These are phyloP conservation scores for Sebastes alutus DNA, from an alignment of 2,797 vertebrate genomes.

Conservation along the genomic window DNA sequence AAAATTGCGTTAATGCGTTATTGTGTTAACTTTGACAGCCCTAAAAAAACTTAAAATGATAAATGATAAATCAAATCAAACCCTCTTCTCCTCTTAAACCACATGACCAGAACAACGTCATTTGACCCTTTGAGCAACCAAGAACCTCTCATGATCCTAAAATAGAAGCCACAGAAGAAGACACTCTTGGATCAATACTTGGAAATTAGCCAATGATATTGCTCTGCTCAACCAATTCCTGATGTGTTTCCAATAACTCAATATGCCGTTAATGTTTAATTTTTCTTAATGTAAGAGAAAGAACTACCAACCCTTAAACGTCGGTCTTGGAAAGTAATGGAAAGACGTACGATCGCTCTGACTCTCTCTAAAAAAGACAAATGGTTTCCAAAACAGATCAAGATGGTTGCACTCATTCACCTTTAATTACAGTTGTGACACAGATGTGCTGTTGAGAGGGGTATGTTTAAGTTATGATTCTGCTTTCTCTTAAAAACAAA, in stretches of 20 bases:
- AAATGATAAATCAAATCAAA: not conserved
- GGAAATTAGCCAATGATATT: slow-evolving; percentile 2
- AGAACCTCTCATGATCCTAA: slow-evolving; percentile 8
- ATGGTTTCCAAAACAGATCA: not conserved
- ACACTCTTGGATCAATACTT: slow-evolving; percentile 1
- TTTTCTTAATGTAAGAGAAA: not conserved
- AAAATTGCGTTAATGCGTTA: too few species aligned
- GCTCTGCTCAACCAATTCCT: not conserved
- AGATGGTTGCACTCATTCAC: not conserved
- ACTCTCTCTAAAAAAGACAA: not conserved
- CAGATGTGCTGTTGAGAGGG: not conserved
- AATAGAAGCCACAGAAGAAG: not conserved
- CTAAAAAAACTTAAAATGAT: not conserved
- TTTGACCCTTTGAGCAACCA: not conserved
- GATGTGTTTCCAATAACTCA: slow-evolving; percentile 13
- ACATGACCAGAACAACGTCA: not conserved
- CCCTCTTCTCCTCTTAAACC: not conserved
- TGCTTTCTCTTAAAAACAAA: not conserved
- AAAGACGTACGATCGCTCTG: not conserved
- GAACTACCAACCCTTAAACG: not conserved
- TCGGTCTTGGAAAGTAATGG: not conserved
- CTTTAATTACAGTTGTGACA: not conserved
- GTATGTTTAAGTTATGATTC: not conserved
- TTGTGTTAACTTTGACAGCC: too few species aligned
- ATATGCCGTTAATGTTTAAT: not conserved